Evolutionary conservation across 1,140 invertebrate species (phyloP).

Genomic region (Periplaneta americana): DNA sequence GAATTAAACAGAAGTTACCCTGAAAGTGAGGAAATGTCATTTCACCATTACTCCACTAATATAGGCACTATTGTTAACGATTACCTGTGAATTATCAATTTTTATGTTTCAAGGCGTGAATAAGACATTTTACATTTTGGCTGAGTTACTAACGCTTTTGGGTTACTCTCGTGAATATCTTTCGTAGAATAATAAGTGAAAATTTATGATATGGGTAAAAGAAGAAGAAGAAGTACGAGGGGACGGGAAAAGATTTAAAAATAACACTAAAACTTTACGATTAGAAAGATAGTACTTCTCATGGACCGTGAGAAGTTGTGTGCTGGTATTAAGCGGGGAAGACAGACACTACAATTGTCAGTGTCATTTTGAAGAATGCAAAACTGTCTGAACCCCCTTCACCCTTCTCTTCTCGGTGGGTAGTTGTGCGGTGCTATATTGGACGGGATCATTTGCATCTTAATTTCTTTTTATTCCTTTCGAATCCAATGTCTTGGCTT

Average conservation of each 20-base stretch:
- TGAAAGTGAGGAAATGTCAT: too few species aligned
- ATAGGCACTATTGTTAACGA: too few species aligned
- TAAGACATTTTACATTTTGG: neutral
- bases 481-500: neutral
- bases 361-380: neutral
- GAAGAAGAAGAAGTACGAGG: too few species aligned
- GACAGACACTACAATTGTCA: neutral
- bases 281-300: neutral
- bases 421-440: neutral
- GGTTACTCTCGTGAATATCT: neutral
- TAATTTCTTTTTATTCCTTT: neutral
- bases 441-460: neutral
- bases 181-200: neutral
- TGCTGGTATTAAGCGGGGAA: neutral
- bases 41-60: too few species aligned
- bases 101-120: too few species aligned
- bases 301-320: neutral
- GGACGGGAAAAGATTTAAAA: too few species aligned
- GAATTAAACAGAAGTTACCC: too few species aligned
- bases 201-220: neutral
- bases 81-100: too few species aligned
- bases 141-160: neutral
- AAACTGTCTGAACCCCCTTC: neutral
- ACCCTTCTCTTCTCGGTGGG: too few species aligned
- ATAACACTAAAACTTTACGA: neutral